Percentiles rank a stretch among this genome's conserved stretches.
phyloP scores from a whole-genome alignment of 2,797 vertebrate species.

The Halcyon smyrnensis region DNA sequence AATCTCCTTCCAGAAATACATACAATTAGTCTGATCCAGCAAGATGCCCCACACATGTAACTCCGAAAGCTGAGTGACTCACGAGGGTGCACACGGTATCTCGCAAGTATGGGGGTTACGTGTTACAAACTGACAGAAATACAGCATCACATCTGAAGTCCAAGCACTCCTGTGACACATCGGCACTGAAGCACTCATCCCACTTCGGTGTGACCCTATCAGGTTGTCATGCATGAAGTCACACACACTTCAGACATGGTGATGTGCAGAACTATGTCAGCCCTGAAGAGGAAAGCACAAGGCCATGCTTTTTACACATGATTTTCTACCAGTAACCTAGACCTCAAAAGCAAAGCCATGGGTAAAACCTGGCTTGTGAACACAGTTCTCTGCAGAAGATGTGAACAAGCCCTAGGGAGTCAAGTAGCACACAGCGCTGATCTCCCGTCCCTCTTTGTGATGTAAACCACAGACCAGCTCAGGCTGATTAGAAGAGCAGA shows the following conservation, averaged over 20 bases:
- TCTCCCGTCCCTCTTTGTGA: not conserved
- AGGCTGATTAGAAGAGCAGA: not conserved
- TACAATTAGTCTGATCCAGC: constrained; percentile 20
- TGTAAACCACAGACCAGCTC: not conserved
- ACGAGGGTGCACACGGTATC: not conserved
- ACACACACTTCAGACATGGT: not conserved
- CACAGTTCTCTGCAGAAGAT: not conserved
- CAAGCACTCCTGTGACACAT: not conserved
- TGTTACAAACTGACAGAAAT: not conserved
- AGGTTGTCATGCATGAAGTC: not conserved
- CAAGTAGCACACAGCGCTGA: not conserved
- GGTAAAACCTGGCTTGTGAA: no score
- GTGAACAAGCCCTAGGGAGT: not conserved
- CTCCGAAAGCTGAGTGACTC: not conserved
- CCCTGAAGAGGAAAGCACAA: fast-evolving
- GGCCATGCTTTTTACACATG: no score
- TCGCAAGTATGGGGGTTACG: not conserved
- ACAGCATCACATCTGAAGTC: fast-evolving
- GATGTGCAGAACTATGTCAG: not conserved
- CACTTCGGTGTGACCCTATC: not conserved
- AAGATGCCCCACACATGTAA: constrained; percentile 12
- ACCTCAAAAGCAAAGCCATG: not conserved
- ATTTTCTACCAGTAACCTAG: not conserved
- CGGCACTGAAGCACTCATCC: not conserved
- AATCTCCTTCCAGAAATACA: not conserved